Evolutionary conservation across 1,140 invertebrate species (phyloP), one percentile per base, ranked within the genome.

Genomic region (Bombus vancouverensis): DNA sequence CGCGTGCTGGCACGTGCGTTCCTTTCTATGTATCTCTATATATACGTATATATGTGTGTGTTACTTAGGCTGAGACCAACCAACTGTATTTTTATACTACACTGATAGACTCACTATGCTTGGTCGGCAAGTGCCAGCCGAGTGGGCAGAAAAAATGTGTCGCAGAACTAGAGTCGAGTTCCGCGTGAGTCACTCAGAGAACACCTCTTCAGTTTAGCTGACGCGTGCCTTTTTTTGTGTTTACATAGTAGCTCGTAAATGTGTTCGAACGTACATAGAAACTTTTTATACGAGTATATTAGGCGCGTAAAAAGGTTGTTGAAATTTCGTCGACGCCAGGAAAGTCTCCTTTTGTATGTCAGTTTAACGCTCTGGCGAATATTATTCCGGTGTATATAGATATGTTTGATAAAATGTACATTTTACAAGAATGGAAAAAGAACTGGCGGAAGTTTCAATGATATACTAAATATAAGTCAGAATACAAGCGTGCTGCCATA

Each of bases 41-140:
- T 22, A 1, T 53, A 13, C 28, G 25, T 28, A 12, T 34, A 10
- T 22, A 12, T 44, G 8, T 8, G 8, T 28, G 42, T 4, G 42
- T 47, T 13, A 34, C 32, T 66, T 22, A 34, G 32, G 4, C 32
- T n/a, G 15, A 22, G 68, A 37, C 8, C 62, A 28, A 93, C 92
- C 92, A 89, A 32, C 93, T 92, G 70, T 65, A 86, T 90, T 90
- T 91, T 93, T 89, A 92, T 93, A 85, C 68, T 32, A 15, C 53
- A 59, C 92, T 93, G 91, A 59, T 93, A 89, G 25, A 83, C 47
- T 89, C 89, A 91, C 92, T 93, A 92, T 93, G 92, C 83, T 89
- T 80, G 85, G 53, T 71, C 81, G 88, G 71, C 90, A 90, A 92
- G 92, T 93, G 89, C 83, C 73, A 32, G 44, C 37, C 12, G 3